Base-by-base conservation (phyloP, 2,888 invertebrate genomes). In the Ormyrus rosae region DNA sequence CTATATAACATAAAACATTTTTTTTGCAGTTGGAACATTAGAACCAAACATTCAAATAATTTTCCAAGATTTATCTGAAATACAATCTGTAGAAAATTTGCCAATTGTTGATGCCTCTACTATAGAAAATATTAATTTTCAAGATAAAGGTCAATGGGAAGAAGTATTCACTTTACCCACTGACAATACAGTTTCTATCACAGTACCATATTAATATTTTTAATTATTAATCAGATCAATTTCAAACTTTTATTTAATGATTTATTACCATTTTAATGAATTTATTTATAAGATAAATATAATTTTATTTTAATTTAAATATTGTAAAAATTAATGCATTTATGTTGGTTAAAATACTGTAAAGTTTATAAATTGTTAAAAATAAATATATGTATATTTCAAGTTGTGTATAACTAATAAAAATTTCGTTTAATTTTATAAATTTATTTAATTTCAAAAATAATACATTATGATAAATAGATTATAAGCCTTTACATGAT, bases 31-130 rank as follows among this genome's bases (percentile, higher is more conserved):
- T 48, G 63, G 78, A 55, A 19, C 74, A 68, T 13, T 46, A 5
- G 75, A 82, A 45, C 34, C 68, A 48, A 75, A 82, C 50, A 78
- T 82, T 65, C 67, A 82, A 77, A 78, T 82, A 10, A 72, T 80
- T 69, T 80, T 82, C 72, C 78, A 80, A 78, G 78, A 82, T 60
- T 34, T 80, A 0, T 48, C 64, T 8, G 60, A 78, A 56, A 10
- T 80, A 45, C 55, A 75, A n/a, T 55, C 60, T 70, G 53, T 61
- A 11, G 70, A 75, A 55, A 77, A 69, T 65, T 56, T 77, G n/a
- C 79, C 79, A 19, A 68, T 82, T 7, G 68, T 82, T 55, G 79
- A 82, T 69, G 10, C 56, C 50, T 65, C 79, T 7, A 58, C 46
- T 19, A 53, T 77, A 56, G 68, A 60, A 60, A 76, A 68, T 69